These are phyloP conservation scores for Lymantria monacha DNA, from an alignment of 2,888 invertebrate species.

Conservation along the genomic window DNA sequence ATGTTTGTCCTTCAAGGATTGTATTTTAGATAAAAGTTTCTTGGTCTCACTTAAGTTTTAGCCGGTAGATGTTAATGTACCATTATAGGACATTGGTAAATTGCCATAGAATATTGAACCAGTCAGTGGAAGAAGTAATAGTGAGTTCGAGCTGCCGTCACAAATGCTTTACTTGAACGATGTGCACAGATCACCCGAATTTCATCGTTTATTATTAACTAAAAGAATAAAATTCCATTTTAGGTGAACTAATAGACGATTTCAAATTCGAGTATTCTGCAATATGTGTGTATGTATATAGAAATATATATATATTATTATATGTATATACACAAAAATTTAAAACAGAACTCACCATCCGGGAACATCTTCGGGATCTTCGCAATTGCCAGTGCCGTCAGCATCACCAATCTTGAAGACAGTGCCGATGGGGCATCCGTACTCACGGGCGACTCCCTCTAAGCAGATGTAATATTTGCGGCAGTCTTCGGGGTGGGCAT, in stretches of 20 bases:
- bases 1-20: neutral
- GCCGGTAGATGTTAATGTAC: conserved; percentile 60
- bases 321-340: conserved; percentile 22
- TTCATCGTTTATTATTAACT: conserved; percentile 19
- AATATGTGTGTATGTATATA: conserved; percentile 12
- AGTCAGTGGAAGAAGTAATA: conserved; percentile 57
- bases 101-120: conserved; percentile 54
- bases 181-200: conserved; percentile 44
- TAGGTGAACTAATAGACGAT: neutral
- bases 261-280: conserved; percentile 7
- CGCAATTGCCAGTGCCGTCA: conserved; percentile 95
- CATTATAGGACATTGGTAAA: conserved; percentile 47
- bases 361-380: conserved; percentile 97
- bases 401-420: conserved; percentile 96
- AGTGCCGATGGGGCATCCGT: conserved; percentile 97
- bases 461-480: conserved; percentile 97
- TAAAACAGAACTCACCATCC: conserved; percentile 89
- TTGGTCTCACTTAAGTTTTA: conserved; percentile 34
- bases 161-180: conserved; percentile 57
- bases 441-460: conserved; percentile 94
- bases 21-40: conserved; percentile 1
- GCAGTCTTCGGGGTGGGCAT: conserved; percentile 97
- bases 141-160: conserved; percentile 59
- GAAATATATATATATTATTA: neutral
- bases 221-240: conserved; percentile 12